These are phyloP conservation scores for Sylvilagus floridanus DNA, from an alignment of 2,797 vertebrate species.

Conservation along the genomic window DNA sequence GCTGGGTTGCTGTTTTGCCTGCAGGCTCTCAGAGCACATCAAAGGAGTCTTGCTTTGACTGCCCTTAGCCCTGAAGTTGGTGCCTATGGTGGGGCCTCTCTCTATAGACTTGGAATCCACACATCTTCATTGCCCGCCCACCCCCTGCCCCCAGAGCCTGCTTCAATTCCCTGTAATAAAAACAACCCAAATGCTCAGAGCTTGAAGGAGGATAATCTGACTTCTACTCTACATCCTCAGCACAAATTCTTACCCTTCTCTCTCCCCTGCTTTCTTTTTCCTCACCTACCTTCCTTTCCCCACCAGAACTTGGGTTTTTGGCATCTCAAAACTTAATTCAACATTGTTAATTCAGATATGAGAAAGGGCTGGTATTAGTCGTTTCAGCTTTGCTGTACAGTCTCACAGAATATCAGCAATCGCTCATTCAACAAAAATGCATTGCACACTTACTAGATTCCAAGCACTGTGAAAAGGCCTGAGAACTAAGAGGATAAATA, in stretches of 20 bases:
- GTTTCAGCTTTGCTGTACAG: slow-evolving; percentile 11
- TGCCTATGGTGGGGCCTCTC: background rate
- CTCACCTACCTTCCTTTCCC: background rate
- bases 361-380: background rate
- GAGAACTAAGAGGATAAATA: slow-evolving; percentile 16
- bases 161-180: slow-evolving; percentile 2
- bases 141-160: background rate
- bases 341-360: background rate
- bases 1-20: slow-evolving; percentile 46
- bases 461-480: background rate
- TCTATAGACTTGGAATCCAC: background rate
- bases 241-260: background rate
- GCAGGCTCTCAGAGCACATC: slow-evolving; percentile 27
- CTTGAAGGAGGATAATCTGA: background rate
- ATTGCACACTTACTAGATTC: background rate
- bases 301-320: background rate
- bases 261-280: background rate
- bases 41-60: slow-evolving; percentile 58
- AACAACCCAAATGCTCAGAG: background rate
- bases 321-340: background rate
- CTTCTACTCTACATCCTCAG: background rate
- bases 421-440: slow-evolving; percentile 8
- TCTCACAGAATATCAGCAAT: background rate
- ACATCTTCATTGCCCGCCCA: background rate
- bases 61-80: background rate